phyloP scores from a whole-genome alignment of 2,888 invertebrate species.

The Drosophila sordidula region DNA sequence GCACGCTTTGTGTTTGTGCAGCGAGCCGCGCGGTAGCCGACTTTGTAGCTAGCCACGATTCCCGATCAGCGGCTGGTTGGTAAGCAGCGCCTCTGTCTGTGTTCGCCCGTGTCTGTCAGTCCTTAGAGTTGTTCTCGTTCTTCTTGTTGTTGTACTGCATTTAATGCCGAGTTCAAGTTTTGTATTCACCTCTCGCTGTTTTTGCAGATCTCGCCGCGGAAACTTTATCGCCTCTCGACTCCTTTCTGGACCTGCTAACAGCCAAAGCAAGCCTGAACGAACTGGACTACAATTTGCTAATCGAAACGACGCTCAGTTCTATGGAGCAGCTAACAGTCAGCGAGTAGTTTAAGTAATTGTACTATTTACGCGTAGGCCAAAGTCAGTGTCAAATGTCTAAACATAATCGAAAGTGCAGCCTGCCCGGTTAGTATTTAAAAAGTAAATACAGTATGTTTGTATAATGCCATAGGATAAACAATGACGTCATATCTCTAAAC shows the following conservation, averaged over 20 bases:
- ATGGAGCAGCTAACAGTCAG: slow-evolving; percentile 79
- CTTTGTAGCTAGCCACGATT: slow-evolving; percentile 2
- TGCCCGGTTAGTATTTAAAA: not conserved
- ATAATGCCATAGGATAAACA: not conserved
- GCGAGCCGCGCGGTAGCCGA: slow-evolving; percentile 48
- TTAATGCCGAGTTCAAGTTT: too few relatives aligned
- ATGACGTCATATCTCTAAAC: not conserved
- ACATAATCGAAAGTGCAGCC: not conserved
- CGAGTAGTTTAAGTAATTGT: slow-evolving; percentile 29
- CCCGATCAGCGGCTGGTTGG: slow-evolving; percentile 26
- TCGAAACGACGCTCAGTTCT: slow-evolving; percentile 89
- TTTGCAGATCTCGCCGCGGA: slow-evolving; percentile 90
- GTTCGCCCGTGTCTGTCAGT: slow-evolving; percentile 17
- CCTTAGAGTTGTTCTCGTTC: not conserved
- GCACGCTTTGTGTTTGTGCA: slow-evolving; percentile 49
- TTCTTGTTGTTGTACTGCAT: not conserved
- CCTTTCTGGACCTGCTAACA: slow-evolving; percentile 93
- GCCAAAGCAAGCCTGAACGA: slow-evolving; percentile 95
- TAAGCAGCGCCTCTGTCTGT: slow-evolving; percentile 42
- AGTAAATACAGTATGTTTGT: not conserved
- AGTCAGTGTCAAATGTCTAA: slow-evolving; percentile 45
- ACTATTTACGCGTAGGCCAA: slow-evolving; percentile 37
- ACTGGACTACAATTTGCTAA: slow-evolving; percentile 93
- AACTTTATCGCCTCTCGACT: slow-evolving; percentile 92
- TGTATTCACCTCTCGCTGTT: not conserved